Evolutionary conservation across 2,113 vertebrate species (phyloP).

Genomic region (Aspidoscelis tigris): DNA sequence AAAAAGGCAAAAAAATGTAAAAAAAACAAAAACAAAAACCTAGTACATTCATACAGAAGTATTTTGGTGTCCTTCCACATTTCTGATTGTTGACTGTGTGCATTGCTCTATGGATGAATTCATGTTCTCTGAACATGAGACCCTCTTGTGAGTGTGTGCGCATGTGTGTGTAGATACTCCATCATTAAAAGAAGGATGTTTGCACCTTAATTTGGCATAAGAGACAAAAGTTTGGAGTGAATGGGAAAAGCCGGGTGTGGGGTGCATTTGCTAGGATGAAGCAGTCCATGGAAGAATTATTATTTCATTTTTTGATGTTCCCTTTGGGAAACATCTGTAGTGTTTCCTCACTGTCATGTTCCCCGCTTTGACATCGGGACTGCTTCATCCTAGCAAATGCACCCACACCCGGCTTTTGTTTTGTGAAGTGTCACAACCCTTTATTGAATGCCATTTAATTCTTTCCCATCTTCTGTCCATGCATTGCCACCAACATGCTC

Average conservation of each 20-base stretch:
- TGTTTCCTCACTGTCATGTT: background rate
- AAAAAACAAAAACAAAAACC: background rate
- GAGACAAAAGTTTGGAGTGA: background rate
- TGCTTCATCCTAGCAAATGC: background rate
- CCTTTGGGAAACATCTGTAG: background rate
- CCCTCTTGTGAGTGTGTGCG: too few relatives aligned
- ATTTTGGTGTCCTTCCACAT: background rate
- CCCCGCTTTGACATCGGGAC: background rate
- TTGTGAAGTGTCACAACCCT: background rate
- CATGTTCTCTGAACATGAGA: background rate
- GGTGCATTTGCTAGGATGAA: too few relatives aligned
- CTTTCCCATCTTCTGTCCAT: background rate
- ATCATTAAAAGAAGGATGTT: too few relatives aligned
- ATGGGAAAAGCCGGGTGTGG: too few relatives aligned
- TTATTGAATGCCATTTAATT: slow-evolving; percentile 16
- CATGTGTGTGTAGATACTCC: too few relatives aligned
- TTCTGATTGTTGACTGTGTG: background rate
- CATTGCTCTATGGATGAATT: background rate
- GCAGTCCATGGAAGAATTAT: too few relatives aligned
- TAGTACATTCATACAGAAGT: background rate
- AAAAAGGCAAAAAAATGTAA: background rate
- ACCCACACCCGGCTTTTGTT: background rate
- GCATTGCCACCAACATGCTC: background rate
- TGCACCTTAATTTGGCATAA: background rate
- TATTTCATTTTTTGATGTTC: background rate